Evolutionary conservation across 2,888 invertebrate species (phyloP).

Genomic region (Melanostoma scalare): DNA sequence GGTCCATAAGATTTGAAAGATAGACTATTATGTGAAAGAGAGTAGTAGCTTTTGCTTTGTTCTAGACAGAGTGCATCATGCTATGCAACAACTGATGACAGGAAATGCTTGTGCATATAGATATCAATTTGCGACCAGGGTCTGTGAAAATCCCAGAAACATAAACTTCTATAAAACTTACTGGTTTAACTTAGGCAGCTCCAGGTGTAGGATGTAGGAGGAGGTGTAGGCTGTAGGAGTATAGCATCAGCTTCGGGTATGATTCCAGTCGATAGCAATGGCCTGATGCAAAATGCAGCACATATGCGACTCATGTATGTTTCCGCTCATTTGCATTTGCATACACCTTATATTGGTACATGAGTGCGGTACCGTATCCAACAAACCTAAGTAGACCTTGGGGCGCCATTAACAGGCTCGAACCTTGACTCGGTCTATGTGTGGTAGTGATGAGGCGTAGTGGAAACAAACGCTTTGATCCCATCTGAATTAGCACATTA

Average conservation of each 20-base stretch:
- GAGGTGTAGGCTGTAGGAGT: neutral
- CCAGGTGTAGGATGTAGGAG: constrained; percentile 36
- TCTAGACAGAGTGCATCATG: constrained; percentile 32
- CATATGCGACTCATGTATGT: constrained; percentile 54
- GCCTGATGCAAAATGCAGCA: constrained; percentile 37
- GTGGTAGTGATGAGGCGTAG: constrained; percentile 23
- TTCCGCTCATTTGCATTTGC: constrained; percentile 69
- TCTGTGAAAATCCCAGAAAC: constrained; percentile 54
- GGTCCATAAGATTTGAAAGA: constrained; percentile 25
- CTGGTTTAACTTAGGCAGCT: constrained; percentile 32
- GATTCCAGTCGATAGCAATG: constrained; percentile 2
- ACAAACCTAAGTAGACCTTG: constrained; percentile 54
- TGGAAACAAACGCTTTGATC: constrained; percentile 63
- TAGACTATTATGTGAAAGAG: neutral
- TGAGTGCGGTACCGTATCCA: constrained; percentile 48
- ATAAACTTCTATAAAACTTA: constrained; percentile 53
- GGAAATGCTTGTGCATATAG: constrained; percentile 40
- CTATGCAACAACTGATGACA: constrained; percentile 53
- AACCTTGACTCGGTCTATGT: constrained; percentile 57
- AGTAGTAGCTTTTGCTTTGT: constrained; percentile 40
- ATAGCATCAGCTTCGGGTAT: neutral
- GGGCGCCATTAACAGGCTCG: constrained; percentile 65
- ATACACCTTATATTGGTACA: constrained; percentile 57
- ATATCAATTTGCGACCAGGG: constrained; percentile 46
- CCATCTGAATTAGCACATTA: constrained; percentile 63